Evolutionary conservation across 23 tunicate genomes (phyloP).

Genomic region (Diplosoma virens): DNA sequence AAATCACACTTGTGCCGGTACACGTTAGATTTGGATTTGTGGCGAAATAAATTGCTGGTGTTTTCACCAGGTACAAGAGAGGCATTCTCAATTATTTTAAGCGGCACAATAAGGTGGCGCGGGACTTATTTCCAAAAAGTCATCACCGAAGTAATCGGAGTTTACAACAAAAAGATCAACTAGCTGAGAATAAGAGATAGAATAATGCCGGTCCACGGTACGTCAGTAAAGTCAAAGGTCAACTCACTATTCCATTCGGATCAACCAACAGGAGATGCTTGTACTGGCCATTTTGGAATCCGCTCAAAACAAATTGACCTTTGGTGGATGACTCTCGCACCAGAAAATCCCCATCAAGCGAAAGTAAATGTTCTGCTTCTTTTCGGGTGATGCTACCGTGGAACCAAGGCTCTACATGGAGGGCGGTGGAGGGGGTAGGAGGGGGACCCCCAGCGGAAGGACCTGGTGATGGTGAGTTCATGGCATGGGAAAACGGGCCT

Average conservation of each 20-base stretch:
- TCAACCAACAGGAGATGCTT: slow-evolving; percentile 90
- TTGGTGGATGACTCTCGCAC: slow-evolving; percentile 76
- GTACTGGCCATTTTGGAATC: slow-evolving; percentile 70
- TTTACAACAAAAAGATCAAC: too few species aligned
- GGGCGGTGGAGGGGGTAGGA: slow-evolving; percentile 43
- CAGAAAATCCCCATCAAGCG: slow-evolving; percentile 84
- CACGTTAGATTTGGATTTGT: too few species aligned
- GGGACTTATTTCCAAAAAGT: too few species aligned
- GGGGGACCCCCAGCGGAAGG: slow-evolving; percentile 25
- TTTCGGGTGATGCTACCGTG: slow-evolving; percentile 72
- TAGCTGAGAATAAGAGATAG: too few species aligned
- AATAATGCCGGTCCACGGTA: too few species aligned
- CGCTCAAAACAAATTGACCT: slow-evolving; percentile 85
- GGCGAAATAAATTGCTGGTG: too few species aligned
- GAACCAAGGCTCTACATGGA: slow-evolving; percentile 86
- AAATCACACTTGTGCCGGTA: too few species aligned
- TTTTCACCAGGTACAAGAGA: too few species aligned
- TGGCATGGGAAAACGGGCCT: slow-evolving; percentile 71
- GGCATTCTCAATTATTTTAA: too few species aligned
- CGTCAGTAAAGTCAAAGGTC: too few species aligned
- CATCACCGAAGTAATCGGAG: too few species aligned
- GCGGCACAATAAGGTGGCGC: too few species aligned
- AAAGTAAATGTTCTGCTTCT: slow-evolving; percentile 64
- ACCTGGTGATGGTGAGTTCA: not conserved
- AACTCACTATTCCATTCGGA: slow-evolving; percentile 90